phyloP scores from a whole-genome alignment of 2,888 invertebrate species.

The Antheraea yamamai region DNA sequence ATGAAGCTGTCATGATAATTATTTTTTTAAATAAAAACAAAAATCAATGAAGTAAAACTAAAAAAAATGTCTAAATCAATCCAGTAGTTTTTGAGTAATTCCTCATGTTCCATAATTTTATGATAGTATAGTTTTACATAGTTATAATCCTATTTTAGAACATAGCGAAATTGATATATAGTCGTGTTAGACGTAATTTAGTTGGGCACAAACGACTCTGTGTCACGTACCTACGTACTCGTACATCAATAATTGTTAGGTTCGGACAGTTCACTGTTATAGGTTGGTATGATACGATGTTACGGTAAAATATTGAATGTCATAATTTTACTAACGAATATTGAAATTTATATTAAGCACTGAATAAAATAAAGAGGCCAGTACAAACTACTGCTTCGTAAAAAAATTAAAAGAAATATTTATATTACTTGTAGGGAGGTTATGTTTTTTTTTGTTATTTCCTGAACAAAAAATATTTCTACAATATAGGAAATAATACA shows the following conservation, averaged over 20 bases:
- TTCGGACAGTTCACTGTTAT: neutral
- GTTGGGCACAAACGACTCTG: neutral
- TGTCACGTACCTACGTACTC: neutral
- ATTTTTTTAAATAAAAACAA: no score
- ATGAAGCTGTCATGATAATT: no score
- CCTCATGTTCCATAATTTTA: no score
- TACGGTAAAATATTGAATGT: neutral
- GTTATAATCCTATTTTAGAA: neutral
- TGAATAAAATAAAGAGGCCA: neutral
- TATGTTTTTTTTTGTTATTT: neutral
- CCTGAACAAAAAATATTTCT: neutral
- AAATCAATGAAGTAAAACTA: no score
- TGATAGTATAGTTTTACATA: neutral
- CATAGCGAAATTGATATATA: neutral
- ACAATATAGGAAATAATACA: neutral
- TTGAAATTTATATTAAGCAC: neutral
- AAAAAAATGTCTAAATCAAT: no score
- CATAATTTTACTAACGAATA: conserved; percentile 2
- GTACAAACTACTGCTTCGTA: neutral
- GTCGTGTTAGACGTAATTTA: neutral
- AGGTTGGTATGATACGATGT: neutral
- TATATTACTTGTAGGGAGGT: neutral
- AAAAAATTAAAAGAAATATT: neutral
- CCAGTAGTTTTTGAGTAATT: no score
- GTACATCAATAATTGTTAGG: conserved; percentile 7